Evolutionary conservation across 2,888 invertebrate genomes (phyloP).

Genomic region (Cataglyphis altisquamis): DNA sequence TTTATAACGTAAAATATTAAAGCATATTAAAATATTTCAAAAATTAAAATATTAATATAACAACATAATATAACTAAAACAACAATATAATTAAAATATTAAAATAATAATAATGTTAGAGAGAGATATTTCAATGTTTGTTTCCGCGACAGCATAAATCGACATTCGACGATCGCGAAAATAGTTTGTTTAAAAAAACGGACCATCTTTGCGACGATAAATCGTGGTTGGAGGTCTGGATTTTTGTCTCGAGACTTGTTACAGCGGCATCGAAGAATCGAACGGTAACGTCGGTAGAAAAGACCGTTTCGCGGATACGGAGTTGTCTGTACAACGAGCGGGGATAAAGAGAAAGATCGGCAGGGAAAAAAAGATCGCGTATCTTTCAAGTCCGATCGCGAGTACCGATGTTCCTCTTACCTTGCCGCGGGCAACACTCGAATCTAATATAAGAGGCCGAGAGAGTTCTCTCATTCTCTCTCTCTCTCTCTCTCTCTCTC

Average conservation of each 20-base stretch:
- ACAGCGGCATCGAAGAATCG: conserved; percentile 33
- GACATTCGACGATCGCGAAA: conserved; percentile 47
- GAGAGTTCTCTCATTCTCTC: conserved; percentile 21
- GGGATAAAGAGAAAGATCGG: conserved; percentile 12
- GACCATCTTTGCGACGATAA: conserved; percentile 32
- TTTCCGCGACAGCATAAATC: conserved; percentile 46
- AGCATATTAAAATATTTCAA: background rate
- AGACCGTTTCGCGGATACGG: conserved; percentile 49
- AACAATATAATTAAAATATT: no score
- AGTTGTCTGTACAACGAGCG: conserved; percentile 37
- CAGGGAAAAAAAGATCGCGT: conserved; percentile 5
- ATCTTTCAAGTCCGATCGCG: conserved; percentile 50
- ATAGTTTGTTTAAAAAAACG: conserved; percentile 22
- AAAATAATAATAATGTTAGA: no score
- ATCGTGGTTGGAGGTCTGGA: conserved; percentile 47
- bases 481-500: background rate
- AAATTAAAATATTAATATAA: no score
- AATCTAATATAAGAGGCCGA: conserved; percentile 49
- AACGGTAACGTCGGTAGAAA: conserved; percentile 46
- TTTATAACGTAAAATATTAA: background rate
- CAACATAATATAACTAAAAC: no score
- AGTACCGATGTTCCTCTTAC: conserved; percentile 59
- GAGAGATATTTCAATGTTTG: conserved; percentile 9
- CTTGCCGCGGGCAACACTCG: conserved; percentile 65
- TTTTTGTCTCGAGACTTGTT: conserved; percentile 31